Evolutionary conservation across 2,113 vertebrate genomes (phyloP).

Genomic region (Erythrolamprus reginae): DNA sequence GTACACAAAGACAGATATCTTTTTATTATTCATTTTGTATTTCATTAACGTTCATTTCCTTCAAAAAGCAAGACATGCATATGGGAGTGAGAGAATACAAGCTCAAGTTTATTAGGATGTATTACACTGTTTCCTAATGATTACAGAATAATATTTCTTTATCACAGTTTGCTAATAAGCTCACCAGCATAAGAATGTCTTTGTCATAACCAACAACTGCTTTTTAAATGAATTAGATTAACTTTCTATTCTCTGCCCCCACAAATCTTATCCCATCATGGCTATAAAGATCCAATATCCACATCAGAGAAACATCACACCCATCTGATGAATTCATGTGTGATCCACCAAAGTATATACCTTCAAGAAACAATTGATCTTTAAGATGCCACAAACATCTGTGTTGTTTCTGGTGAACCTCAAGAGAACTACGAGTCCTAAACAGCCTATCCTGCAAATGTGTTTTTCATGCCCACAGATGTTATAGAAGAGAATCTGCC

Average conservation of each 20-base stretch:
- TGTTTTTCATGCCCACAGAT: neutral
- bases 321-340: neutral
- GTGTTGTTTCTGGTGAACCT: neutral
- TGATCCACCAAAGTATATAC: neutral
- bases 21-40: neutral
- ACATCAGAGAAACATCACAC: neutral
- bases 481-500: neutral
- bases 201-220: neutral
- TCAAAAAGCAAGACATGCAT: neutral
- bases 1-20: neutral
- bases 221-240: neutral
- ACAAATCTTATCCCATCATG: neutral
- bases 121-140: neutral
- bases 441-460: neutral
- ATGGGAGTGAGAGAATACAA: neutral
- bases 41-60: neutral
- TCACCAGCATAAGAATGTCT: neutral
- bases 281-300: neutral
- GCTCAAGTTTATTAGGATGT: neutral
- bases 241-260: neutral
- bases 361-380: neutral
- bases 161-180: neutral
- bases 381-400: neutral
- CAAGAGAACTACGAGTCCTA: neutral
- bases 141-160: neutral